Percentiles rank a stretch among this genome's conserved stretches.
Conservation (phyloP, 2,888 invertebrate genomes). For the Tillus elongatus region DNA sequence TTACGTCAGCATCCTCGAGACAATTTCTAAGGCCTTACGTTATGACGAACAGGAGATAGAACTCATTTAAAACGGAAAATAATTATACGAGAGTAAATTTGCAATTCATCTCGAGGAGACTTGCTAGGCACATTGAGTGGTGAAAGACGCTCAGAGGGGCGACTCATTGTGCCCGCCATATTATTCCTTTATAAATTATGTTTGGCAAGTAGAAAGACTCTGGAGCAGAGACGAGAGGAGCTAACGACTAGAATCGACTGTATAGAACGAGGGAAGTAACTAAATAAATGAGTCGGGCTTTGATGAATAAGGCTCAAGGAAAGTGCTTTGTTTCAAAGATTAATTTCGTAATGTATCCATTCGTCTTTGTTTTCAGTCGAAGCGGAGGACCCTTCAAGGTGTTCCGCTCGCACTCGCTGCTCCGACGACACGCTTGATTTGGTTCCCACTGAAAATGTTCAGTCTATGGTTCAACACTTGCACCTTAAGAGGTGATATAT, state of each 20-base stretch:
- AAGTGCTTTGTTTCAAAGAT: constrained; percentile 41
- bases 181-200: constrained; percentile 29
- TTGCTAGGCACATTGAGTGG: neutral
- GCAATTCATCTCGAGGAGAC: constrained; percentile 16
- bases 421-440: too few species aligned
- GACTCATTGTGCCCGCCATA: constrained; percentile 12
- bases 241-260: constrained; percentile 34
- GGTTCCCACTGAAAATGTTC: neutral
- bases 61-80: constrained; percentile 14
- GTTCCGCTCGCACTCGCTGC: too few species aligned
- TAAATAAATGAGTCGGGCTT: constrained; percentile 40
- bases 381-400: constrained; percentile 25
- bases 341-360: constrained; percentile 42
- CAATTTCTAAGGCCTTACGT: too few species aligned
- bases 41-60: too few species aligned
- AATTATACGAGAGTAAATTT: constrained; percentile 17
- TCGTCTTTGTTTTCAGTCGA: constrained; percentile 37
- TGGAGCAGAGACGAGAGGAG: constrained; percentile 15
- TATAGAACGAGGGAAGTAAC: constrained; percentile 37
- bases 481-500: too few species aligned
- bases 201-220: constrained; percentile 27
- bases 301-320: constrained; percentile 40
- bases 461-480: too few species aligned
- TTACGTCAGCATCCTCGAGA: too few species aligned
- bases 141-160: neutral